These are phyloP conservation scores for Phyllotreta striolata DNA, from an alignment of 2,888 invertebrate genomes.

Conservation along the genomic window DNA sequence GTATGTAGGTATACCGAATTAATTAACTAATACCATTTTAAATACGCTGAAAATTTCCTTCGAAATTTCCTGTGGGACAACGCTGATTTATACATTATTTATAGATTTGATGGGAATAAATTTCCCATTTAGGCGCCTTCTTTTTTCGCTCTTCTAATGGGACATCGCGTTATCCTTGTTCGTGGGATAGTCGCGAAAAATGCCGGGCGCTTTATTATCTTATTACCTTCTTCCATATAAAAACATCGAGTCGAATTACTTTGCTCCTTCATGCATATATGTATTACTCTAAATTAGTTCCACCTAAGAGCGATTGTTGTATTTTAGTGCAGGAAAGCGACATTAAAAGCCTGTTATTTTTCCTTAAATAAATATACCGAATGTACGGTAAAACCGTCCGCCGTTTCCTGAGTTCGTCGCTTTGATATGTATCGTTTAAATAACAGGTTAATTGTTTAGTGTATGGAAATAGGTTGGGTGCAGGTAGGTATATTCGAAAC, in stretches of 20 bases:
- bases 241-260: constrained; percentile 30
- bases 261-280: constrained; percentile 36
- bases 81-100: background rate
- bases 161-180: constrained; percentile 15
- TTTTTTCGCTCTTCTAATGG: constrained; percentile 15
- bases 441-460: no score
- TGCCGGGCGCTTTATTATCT: constrained; percentile 21
- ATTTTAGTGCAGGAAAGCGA: constrained; percentile 26
- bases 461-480: background rate
- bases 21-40: no score
- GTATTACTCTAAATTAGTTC: constrained; percentile 28
- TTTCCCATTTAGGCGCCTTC: constrained; percentile 20
- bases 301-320: constrained; percentile 18
- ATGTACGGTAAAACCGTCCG: no score
- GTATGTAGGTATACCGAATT: no score
- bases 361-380: constrained; percentile 16
- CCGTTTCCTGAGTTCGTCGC: constrained; percentile 8
- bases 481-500: constrained; percentile 12
- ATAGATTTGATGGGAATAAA: constrained; percentile 20
- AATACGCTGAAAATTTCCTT: no score
- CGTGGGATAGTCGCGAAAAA: constrained; percentile 25
- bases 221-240: constrained; percentile 27
- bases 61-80: no score
- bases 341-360: constrained; percentile 21
- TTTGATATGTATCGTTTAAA: no score